A percentile compares a stretch with the other conserved stretches of the same genome.
Conservation (phyloP, 2,888 invertebrate genomes). For the Nomada ruficornis region DNA sequence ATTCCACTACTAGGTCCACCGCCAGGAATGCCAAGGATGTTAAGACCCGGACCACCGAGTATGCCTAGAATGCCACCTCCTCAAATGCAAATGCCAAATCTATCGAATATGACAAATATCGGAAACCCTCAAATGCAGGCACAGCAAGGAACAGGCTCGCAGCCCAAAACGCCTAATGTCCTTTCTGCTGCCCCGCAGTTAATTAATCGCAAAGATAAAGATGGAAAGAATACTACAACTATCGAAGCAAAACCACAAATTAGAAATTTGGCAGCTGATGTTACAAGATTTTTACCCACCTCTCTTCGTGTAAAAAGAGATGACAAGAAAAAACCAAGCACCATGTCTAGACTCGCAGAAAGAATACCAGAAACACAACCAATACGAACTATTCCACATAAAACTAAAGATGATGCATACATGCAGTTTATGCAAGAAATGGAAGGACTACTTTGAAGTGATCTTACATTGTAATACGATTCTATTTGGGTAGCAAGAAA, state of each 20-base stretch:
- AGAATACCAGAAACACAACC: constrained; percentile 85
- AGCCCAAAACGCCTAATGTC: constrained; percentile 88
- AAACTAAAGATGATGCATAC: constrained; percentile 98
- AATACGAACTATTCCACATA: constrained; percentile 85
- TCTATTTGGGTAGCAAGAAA: constrained; percentile 38
- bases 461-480: constrained; percentile 31
- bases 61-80: constrained; percentile 87
- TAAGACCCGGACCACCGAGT: constrained; percentile 88
- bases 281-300: constrained; percentile 97
- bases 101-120: constrained; percentile 76
- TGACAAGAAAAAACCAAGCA: constrained; percentile 88
- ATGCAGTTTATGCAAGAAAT: constrained; percentile 99
- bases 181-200: constrained; percentile 93
- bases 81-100: constrained; percentile 83
- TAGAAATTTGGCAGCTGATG: constrained; percentile 95
- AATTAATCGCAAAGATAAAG: constrained; percentile 89
- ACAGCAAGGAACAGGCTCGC: constrained; percentile 72
- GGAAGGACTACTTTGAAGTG: constrained; percentile 91
- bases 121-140: constrained; percentile 75
- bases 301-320: constrained; percentile 96
- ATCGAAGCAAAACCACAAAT: constrained; percentile 99
- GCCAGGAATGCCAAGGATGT: constrained; percentile 87
- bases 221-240: constrained; percentile 89
- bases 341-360: constrained; percentile 75
- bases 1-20: constrained; percentile 85